Conservation (phyloP, 2,113 vertebrate species). For the Triplophysa dalaica region DNA sequence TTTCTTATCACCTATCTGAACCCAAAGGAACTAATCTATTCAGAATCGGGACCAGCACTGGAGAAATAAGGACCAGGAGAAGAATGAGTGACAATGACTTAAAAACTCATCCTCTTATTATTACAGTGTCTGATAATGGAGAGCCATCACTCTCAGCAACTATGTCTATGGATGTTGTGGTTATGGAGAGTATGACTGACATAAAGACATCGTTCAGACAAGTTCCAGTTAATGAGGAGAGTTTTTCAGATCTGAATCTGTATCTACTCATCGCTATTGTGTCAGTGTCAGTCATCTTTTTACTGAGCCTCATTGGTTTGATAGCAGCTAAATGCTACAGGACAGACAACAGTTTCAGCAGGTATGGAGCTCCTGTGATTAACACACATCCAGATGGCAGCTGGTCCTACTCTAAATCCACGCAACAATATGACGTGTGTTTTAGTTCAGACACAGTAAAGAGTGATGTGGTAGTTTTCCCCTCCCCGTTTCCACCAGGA, state of each 20-base stretch:
- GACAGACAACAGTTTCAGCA: constrained; percentile 44
- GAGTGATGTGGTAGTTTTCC: constrained; percentile 53
- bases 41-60: constrained; percentile 55
- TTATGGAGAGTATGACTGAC: constrained; percentile 71
- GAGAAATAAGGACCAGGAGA: constrained; percentile 60
- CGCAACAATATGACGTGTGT: constrained; percentile 59
- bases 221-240: constrained; percentile 55
- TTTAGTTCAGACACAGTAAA: constrained; percentile 57
- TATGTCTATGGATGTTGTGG: constrained; percentile 69
- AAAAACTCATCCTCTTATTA: constrained; percentile 73
- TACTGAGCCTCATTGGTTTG: constrained; percentile 56
- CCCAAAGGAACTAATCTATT: constrained; percentile 57
- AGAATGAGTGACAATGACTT: constrained; percentile 73
- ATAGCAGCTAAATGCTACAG: constrained; percentile 56
- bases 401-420: constrained; percentile 62
- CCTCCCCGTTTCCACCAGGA: constrained; percentile 33
- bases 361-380: constrained; percentile 54
- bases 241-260: constrained; percentile 69
- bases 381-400: constrained; percentile 60
- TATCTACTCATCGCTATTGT: constrained; percentile 73
- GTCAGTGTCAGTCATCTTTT: constrained; percentile 73
- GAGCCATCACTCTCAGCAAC: constrained; percentile 75
- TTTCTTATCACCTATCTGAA: constrained; percentile 58
- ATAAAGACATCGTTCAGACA: constrained; percentile 73
- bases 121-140: constrained; percentile 74